phyloP scores from a whole-genome alignment of 2,113 vertebrate genomes.

The Anoplopoma fimbria region DNA sequence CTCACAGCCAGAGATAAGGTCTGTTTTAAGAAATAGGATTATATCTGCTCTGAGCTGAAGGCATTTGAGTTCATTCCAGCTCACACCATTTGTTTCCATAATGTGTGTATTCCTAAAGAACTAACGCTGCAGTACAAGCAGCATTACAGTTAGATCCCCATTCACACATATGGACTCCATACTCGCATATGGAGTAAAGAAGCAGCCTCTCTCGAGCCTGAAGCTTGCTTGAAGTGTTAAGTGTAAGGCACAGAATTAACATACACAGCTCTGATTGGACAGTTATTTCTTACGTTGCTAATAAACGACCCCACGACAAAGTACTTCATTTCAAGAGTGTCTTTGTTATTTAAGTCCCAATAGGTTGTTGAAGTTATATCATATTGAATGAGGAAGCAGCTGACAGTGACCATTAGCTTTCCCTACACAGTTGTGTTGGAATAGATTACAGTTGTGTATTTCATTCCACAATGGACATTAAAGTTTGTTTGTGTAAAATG shows the following conservation, averaged over 20 bases:
- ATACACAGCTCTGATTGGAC: too few species aligned
- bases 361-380: neutral
- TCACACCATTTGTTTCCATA: neutral
- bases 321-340: neutral
- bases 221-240: too few species aligned
- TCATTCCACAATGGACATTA: neutral
- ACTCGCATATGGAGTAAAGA: neutral
- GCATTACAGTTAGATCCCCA: neutral
- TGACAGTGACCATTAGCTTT: neutral
- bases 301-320: neutral
- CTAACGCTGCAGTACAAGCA: neutral
- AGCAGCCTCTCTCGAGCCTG: too few species aligned
- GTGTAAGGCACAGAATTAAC: too few species aligned
- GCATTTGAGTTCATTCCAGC: neutral
- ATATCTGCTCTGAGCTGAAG: neutral
- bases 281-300: neutral
- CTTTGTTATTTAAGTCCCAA: too few species aligned
- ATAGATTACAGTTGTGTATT: neutral
- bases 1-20: conserved; percentile 97
- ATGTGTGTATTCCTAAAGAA: neutral
- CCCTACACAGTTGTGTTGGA: neutral
- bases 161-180: neutral
- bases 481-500: neutral
- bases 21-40: neutral
- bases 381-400: neutral